A percentile compares a stretch with the other conserved stretches of the same genome.
Conservation (phyloP, 2,113 vertebrate species). For the Antechinus stuartii region DNA sequence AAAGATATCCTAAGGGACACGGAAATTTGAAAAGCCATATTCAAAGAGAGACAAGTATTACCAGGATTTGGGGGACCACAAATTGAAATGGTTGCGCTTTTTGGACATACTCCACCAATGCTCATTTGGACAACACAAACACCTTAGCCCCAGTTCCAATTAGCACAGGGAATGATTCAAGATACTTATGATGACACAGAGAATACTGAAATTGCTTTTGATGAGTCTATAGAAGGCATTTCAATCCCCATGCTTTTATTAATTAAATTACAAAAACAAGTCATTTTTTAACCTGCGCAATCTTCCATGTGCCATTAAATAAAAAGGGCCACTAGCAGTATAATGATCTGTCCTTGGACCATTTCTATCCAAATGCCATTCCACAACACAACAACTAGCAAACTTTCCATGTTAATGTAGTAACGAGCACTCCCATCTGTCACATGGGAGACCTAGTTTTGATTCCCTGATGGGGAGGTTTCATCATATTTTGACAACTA, state of each 20-base stretch:
- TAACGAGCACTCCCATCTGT: not conserved
- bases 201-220: slow-evolving; percentile 19
- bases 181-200: not conserved
- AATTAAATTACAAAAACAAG: not conserved
- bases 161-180: slow-evolving; percentile 57
- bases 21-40: slow-evolving; percentile 7
- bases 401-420: not conserved
- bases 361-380: not conserved
- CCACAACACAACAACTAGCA: too few relatives aligned
- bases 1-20: not conserved
- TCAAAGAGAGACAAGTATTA: slow-evolving; percentile 54
- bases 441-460: not conserved
- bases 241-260: not conserved
- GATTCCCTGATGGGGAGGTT: not conserved
- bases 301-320: not conserved
- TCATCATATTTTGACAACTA: not conserved
- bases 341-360: not conserved
- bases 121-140: slow-evolving; percentile 33
- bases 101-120: slow-evolving; percentile 55
- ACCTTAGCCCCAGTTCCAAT: slow-evolving; percentile 62
- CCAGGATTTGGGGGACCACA: slow-evolving; percentile 52
- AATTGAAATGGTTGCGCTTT: slow-evolving; percentile 53
- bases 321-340: not conserved
- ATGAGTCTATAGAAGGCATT: slow-evolving; percentile 2
- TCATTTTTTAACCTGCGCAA: not conserved